Base-by-base conservation (phyloP, 1,140 invertebrate genomes). In the Cydia fagiglandana region DNA sequence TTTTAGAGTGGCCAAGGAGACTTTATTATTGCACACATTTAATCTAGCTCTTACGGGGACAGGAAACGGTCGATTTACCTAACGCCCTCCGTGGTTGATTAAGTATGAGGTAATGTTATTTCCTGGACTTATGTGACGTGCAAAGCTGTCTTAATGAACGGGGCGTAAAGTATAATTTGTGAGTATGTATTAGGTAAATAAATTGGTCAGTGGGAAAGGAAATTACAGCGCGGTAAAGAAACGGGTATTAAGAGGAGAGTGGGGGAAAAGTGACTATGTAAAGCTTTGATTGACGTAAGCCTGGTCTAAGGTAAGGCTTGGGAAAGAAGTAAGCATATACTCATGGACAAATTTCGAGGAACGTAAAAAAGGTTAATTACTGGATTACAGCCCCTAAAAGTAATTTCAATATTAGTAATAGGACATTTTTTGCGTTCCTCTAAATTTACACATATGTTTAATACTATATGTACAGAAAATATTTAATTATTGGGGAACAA, bases 11-110 rank as follows among this genome's bases (percentile, higher is more conserved):
- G 90, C 76, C 77, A 80, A 77, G 75, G 82, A 80, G 82, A 84
- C 83, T 89, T 91, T 91, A 91, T 90, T 88, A 86, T 83, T 73
- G 82, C 84, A 81, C 82, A 79, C 87, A 84, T 87, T 90, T 92
- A 92, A 92, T 91, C 89, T 92, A 86, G 90, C 90, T 90, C 89
- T 91, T 86, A 89, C 86, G 77, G 80, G 76, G 81, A 81, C 83
- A 85, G 86, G 81, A 82, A 83, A 80, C 38, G 84, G 87, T 77
- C 75, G 78, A 75, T 89, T 89, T 89, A 88, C 84, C 87, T 88
- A 88, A 84, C 86, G 84, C 82, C 83, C 79, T 77, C 79, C 75
- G 80, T 78, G 87, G 81, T 89, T 91, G 88, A 91, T 91, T 89
- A 91, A 91, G 86, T 88, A 83, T 81, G 81, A 81, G 81, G 82